Conservation (phyloP, 1,140 invertebrate genomes). For the Danaus melanippus region DNA sequence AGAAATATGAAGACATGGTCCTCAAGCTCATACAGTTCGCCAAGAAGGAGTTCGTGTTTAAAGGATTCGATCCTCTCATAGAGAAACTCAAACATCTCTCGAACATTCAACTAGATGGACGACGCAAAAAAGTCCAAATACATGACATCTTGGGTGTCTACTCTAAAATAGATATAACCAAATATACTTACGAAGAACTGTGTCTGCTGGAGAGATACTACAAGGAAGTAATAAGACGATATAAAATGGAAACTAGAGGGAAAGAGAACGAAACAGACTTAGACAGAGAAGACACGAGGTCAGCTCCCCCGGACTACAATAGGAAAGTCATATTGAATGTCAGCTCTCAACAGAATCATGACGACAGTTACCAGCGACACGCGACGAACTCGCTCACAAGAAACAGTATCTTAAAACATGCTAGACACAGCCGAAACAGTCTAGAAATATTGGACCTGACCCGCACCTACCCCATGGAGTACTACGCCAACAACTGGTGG, state of each 20-base stretch:
- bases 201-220: slow-evolving; percentile 58
- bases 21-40: slow-evolving; percentile 64
- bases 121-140: slow-evolving; percentile 47
- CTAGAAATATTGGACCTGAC: slow-evolving; percentile 56
- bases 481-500: slow-evolving; percentile 72
- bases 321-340: slow-evolving; percentile 41
- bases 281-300: slow-evolving; percentile 25
- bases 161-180: slow-evolving; percentile 49
- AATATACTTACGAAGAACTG: slow-evolving; percentile 59
- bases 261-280: slow-evolving; percentile 45
- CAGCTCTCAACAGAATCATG: slow-evolving; percentile 30
- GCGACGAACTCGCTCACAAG: no score
- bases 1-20: slow-evolving; percentile 64
- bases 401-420: slow-evolving; percentile 25
- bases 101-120: slow-evolving; percentile 46
- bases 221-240: slow-evolving; percentile 60
- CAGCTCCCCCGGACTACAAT: slow-evolving; percentile 31
- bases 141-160: slow-evolving; percentile 56
- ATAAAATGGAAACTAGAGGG: slow-evolving; percentile 40
- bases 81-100: slow-evolving; percentile 56
- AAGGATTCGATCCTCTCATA: slow-evolving; percentile 70
- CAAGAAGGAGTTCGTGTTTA: slow-evolving; percentile 64
- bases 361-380: slow-evolving; percentile 21
- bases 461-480: slow-evolving; percentile 57
- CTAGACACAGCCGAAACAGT: slow-evolving; percentile 32